A percentile compares a stretch with the other conserved stretches of the same genome.
phyloP scores from a whole-genome alignment of 2,888 invertebrate genomes.

The Hanleya hanleyi region DNA sequence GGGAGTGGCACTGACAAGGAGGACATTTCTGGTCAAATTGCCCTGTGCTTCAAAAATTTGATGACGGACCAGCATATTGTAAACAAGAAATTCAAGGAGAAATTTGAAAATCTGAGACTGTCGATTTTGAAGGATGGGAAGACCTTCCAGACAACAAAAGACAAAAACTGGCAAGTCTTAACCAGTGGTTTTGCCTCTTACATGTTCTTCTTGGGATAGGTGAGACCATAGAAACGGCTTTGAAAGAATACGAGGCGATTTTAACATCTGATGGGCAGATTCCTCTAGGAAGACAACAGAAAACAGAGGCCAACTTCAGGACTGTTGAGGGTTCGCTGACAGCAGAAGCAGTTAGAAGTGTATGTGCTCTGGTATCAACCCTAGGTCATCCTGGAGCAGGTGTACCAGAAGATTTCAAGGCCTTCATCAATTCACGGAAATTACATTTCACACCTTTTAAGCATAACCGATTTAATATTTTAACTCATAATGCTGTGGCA shows the following conservation, averaged over 20 bases:
- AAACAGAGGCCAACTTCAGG: no score
- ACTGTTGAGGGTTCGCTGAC: not conserved
- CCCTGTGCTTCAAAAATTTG: not conserved
- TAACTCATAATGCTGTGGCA: not conserved
- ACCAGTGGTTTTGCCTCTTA: not conserved
- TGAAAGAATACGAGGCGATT: not conserved
- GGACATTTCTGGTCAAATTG: not conserved
- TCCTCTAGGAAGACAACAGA: no score
- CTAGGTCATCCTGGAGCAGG: not conserved
- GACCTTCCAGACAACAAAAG: not conserved
- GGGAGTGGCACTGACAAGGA: not conserved
- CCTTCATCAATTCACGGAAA: not conserved
- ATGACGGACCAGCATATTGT: constrained; percentile 1
- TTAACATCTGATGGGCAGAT: not conserved
- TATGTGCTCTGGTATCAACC: not conserved
- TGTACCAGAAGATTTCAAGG: not conserved
- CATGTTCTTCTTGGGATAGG: not conserved
- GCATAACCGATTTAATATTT: not conserved
- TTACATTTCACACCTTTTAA: not conserved
- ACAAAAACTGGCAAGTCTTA: not conserved
- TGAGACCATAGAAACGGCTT: not conserved
- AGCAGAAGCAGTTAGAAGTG: not conserved
- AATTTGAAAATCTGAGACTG: not conserved
- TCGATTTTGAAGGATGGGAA: not conserved
- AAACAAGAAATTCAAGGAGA: not conserved